A percentile compares a stretch with the other conserved stretches of the same genome.
phyloP scores from a whole-genome alignment of 2,888 invertebrate species.

The Ormia ochracea region DNA sequence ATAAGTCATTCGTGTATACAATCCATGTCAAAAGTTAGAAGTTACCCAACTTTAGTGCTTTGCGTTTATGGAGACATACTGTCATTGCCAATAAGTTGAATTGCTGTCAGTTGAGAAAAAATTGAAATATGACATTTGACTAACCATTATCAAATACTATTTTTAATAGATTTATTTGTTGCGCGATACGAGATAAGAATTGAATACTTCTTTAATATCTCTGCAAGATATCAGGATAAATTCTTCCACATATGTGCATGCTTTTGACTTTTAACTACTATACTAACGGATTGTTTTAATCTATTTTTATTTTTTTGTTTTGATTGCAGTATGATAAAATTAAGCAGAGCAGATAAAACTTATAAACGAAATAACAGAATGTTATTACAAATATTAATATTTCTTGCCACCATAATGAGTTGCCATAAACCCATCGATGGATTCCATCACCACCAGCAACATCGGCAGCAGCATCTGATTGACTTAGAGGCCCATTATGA shows the following conservation, averaged over 20 bases:
- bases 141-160: too few species aligned
- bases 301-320: constrained; percentile 33
- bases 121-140: too few species aligned
- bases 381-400: constrained; percentile 54
- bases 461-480: constrained; percentile 38
- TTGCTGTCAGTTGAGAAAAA: too few species aligned
- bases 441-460: constrained; percentile 37
- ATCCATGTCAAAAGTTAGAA: too few species aligned
- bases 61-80: too few species aligned
- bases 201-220: too few species aligned
- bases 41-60: too few species aligned
- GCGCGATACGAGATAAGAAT: too few species aligned
- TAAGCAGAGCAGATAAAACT: constrained; percentile 18
- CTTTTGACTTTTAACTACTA: background rate
- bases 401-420: constrained; percentile 46
- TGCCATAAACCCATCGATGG: constrained; percentile 34
- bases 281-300: background rate
- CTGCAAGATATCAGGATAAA: too few species aligned
- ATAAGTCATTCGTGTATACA: too few species aligned
- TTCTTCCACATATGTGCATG: background rate
- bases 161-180: too few species aligned
- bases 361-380: constrained; percentile 55
- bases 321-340: constrained; percentile 60
- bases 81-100: too few species aligned
- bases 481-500: constrained; percentile 67